Evolutionary conservation across 2,888 invertebrate species (phyloP).

Genomic region (Silvanus unidentatus): DNA sequence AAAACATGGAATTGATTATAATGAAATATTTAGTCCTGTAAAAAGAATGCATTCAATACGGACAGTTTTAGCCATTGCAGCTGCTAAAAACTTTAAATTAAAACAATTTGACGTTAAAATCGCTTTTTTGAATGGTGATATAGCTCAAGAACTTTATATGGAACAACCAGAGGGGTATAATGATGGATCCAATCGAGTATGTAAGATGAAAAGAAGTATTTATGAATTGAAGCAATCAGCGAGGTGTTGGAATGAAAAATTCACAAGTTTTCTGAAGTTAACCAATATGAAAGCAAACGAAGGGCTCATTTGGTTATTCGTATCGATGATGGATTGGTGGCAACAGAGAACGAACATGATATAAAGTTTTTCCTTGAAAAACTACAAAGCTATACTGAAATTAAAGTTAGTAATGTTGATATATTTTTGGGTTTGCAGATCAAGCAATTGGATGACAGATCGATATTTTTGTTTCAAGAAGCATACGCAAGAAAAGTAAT

Average conservation of each 20-base stretch:
- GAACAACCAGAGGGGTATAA: neutral
- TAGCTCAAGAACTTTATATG: neutral
- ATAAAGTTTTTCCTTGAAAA: no score
- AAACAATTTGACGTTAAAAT: neutral
- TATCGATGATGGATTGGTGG: neutral
- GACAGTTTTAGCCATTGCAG: neutral
- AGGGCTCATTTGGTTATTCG: neutral
- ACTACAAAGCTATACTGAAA: no score
- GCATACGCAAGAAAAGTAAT: no score
- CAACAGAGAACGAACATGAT: neutral
- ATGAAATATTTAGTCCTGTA: neutral
- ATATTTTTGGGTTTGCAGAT: no score
- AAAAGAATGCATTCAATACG: neutral
- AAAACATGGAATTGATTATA: neutral
- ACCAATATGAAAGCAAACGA: neutral
- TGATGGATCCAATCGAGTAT: neutral
- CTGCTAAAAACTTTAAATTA: no score
- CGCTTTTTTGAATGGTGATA: neutral
- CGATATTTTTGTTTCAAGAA: no score
- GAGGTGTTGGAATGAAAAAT: neutral
- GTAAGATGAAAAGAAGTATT: neutral
- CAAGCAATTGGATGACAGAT: no score
- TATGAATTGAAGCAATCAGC: neutral
- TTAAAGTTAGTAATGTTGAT: no score
- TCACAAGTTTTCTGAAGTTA: neutral